Base-by-base conservation (phyloP, 2,888 invertebrate genomes). In the Asteroscopus sphinx region DNA sequence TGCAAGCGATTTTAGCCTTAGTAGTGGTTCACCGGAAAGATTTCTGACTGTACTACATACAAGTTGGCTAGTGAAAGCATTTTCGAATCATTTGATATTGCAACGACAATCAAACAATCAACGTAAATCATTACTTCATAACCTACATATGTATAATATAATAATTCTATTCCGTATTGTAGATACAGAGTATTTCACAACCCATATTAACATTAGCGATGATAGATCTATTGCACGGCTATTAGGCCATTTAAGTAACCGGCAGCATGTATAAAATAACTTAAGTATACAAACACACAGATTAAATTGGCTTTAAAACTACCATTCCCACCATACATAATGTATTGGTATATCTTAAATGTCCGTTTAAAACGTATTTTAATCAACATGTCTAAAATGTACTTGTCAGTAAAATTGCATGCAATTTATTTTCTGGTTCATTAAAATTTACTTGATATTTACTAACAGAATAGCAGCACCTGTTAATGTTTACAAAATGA, bases 201-300 rank as follows among this genome's bases (percentile, higher is more conserved):
- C 37, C 7, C 1, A 26, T 41, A 47, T 56, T 40, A 56, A 56
- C 26, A 61, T 68, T 68, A 68, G 63, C 51, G 57, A 67, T 68
- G 68, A 68, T 68, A 67, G 57, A 68, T 68, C 37, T 51, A 63
- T 67, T 57, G 51, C 63, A 63, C 35, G 63, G 51, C 57, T 68
- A 63, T 62, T 66, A 66, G 40, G 33, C 33, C 68, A 40, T 57
- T 63, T 68, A 68, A 62, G 68, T 66, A 40, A 66, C 35, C 36
- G 47, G 47, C 9, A 36, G 42, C 56, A 47, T 12, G 36, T 68
- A 35, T 55, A 42, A 39, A 55, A 49, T 49, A 25, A 67, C 35
- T 53, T 36, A 52, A 9, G 33, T 42, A 61, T 46, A 57, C 47
- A 51, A 28, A 57, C 63, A 56, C 44, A 45, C 68, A 68, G 15